These are phyloP conservation scores for Lanistes nyassanus DNA, from an alignment of 1,140 invertebrate genomes.

Conservation along the genomic window DNA sequence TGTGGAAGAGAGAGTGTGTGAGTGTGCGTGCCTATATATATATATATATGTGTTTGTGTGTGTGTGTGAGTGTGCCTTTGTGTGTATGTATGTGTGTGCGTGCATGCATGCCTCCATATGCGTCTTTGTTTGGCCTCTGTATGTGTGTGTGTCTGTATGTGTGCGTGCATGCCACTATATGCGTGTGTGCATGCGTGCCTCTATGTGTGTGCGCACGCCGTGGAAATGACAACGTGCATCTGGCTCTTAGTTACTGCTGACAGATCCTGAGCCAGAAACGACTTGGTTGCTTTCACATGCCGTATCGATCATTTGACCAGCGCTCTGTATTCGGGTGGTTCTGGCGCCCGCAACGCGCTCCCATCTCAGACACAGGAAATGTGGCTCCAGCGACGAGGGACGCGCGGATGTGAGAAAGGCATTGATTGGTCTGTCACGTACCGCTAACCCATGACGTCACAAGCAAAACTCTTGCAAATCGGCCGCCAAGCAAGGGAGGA, in stretches of 20 bases:
- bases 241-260: neutral
- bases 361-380: no score
- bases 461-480: no score
- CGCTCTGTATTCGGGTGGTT: no score
- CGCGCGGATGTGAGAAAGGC: no score
- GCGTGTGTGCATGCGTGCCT: neutral
- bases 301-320: no score
- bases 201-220: neutral
- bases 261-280: slow-evolving; percentile 9
- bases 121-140: neutral
- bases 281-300: neutral
- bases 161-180: neutral
- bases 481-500: no score
- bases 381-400: no score
- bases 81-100: neutral
- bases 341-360: no score
- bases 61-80: neutral
- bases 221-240: neutral
- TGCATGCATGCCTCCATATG: neutral
- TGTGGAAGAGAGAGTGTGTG: no score
- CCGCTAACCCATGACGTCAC: no score
- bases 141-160: neutral
- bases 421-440: no score
- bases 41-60: slow-evolving; percentile 6
- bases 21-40: slow-evolving; percentile 1